phyloP scores from a whole-genome alignment of 2,888 invertebrate genomes.

The Chromoteleia sp. region DNA sequence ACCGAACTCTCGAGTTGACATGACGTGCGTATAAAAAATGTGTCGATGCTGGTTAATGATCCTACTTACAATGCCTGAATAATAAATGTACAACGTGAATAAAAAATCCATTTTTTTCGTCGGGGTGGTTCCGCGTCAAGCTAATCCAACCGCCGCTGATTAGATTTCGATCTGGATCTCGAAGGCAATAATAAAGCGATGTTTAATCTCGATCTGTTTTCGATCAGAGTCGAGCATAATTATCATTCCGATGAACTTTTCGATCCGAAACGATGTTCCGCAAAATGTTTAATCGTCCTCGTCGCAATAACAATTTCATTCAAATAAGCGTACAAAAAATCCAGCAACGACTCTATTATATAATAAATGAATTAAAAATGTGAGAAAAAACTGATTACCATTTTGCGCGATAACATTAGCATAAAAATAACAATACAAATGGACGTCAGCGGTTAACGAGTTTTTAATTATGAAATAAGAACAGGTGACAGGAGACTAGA shows the following conservation, averaged over 20 bases:
- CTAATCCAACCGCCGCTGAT: slow-evolving; percentile 27
- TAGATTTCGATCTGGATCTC: slow-evolving; percentile 44
- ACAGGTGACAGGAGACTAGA: slow-evolving; percentile 53
- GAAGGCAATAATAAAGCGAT: slow-evolving; percentile 26
- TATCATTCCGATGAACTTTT: slow-evolving; percentile 3
- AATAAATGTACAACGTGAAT: slow-evolving; percentile 11
- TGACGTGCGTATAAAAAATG: slow-evolving; percentile 33
- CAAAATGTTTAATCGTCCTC: slow-evolving; percentile 16
- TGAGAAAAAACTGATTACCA: background rate
- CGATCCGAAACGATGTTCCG: slow-evolving; percentile 6
- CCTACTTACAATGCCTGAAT: slow-evolving; percentile 28
- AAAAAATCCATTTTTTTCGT: slow-evolving; percentile 26
- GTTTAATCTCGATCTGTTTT: slow-evolving; percentile 29
- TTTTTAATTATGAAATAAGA: slow-evolving; percentile 55
- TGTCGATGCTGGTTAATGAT: slow-evolving; percentile 53
- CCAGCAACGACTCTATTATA: background rate
- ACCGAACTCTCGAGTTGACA: slow-evolving; percentile 4
- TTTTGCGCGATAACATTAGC: slow-evolving; percentile 13
- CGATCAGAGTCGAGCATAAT: slow-evolving; percentile 45
- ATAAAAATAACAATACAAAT: slow-evolving; percentile 30
- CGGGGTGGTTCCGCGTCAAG: slow-evolving; percentile 38
- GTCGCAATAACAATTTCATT: slow-evolving; percentile 1
- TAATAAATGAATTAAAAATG: slow-evolving; percentile 13
- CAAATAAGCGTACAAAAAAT: slow-evolving; percentile 1
- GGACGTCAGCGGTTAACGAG: slow-evolving; percentile 23